These are phyloP conservation scores for Trichopoda pennipes DNA, from an alignment of 2,888 invertebrate genomes.

Conservation along the genomic window DNA sequence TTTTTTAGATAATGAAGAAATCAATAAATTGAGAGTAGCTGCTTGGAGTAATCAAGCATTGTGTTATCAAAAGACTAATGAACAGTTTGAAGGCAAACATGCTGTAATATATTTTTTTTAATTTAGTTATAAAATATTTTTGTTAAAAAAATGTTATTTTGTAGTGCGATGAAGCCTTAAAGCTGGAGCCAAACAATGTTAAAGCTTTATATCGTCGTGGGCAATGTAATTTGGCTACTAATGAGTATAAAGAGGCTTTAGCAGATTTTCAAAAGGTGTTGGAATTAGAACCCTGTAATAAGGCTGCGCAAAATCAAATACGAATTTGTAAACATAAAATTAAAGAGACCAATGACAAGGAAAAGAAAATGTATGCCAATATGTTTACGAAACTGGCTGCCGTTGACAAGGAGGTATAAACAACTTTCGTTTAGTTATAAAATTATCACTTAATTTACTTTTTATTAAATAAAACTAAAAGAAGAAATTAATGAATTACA, in stretches of 20 bases:
- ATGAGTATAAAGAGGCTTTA: constrained; percentile 89
- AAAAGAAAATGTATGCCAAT: constrained; percentile 94
- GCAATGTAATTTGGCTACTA: constrained; percentile 87
- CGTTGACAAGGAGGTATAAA: constrained; percentile 87
- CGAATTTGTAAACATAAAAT: constrained; percentile 87
- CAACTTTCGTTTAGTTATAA: not conserved
- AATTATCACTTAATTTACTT: not conserved
- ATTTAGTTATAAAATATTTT: not conserved
- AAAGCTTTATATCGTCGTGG: constrained; percentile 95
- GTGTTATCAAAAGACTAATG: constrained; percentile 88
- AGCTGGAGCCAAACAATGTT: constrained; percentile 87
- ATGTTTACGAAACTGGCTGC: constrained; percentile 97
- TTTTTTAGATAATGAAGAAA: constrained; percentile 81
- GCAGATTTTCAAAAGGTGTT: constrained; percentile 89
- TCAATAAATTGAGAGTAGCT: constrained; percentile 84
- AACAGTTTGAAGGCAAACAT: constrained; percentile 86
- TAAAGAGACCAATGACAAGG: constrained; percentile 88
- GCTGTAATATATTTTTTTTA: constrained; percentile 81
- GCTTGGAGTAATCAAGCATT: constrained; percentile 91
- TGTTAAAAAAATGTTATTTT: constrained; percentile 7
- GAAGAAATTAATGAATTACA: not conserved
- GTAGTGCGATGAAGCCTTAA: constrained; percentile 87
- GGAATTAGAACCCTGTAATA: constrained; percentile 91
- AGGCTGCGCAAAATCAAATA: constrained; percentile 91
- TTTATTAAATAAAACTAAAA: not conserved